Conservation (phyloP, 2,797 vertebrate species). For the Spondyliosoma cantharus region DNA sequence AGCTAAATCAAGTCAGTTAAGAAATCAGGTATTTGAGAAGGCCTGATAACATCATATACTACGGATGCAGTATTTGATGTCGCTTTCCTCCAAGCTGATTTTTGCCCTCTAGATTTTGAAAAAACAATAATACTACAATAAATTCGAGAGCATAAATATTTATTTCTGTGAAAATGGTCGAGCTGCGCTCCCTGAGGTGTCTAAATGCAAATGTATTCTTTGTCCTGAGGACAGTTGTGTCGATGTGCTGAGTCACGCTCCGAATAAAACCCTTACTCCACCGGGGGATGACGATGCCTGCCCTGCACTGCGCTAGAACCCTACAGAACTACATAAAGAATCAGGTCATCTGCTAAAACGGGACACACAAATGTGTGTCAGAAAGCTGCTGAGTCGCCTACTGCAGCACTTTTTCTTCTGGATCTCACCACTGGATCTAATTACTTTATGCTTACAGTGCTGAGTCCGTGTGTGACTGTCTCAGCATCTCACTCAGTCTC, state of each 20-base stretch:
- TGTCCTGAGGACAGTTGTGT: not conserved
- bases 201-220: slow-evolving; percentile 3
- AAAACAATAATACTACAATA: not conserved
- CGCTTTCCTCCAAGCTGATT: slow-evolving; percentile 20
- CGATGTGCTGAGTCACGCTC: slow-evolving; percentile 62
- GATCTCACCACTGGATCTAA: slow-evolving; percentile 44
- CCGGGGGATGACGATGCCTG: slow-evolving; percentile 40
- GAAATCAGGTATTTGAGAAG: not conserved
- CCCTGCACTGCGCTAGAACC: slow-evolving; percentile 56
- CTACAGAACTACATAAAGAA: slow-evolving; percentile 72
- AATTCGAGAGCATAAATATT: not conserved
- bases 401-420: slow-evolving; percentile 54
- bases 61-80: not conserved
- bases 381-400: slow-evolving; percentile 71
- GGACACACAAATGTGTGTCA: slow-evolving; percentile 71
- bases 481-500: slow-evolving; percentile 6
- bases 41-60: not conserved
- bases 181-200: not conserved
- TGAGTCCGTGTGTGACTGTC: slow-evolving; percentile 10
- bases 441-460: slow-evolving; percentile 43
- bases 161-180: not conserved
- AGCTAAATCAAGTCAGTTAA: not conserved
- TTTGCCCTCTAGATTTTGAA: slow-evolving; percentile 1
- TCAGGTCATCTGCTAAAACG: slow-evolving; percentile 72
- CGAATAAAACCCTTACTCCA: slow-evolving; percentile 26